These are phyloP conservation scores for Micromussa lordhowensis DNA, from an alignment of 92 coral and sea anemone species.

Conservation along the genomic window DNA sequence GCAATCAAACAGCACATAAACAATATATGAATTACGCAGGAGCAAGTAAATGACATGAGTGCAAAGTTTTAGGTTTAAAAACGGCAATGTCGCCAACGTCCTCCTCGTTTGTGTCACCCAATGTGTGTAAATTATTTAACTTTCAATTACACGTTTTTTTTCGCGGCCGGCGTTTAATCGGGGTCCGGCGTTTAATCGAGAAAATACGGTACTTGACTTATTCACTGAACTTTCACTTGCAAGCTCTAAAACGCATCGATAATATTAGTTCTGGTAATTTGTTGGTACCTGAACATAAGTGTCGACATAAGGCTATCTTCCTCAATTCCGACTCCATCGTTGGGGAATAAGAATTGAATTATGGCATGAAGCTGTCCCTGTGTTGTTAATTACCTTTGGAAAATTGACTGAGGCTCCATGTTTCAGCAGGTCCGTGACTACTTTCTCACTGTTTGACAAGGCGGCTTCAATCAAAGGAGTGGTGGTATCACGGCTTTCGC, in stretches of 20 bases:
- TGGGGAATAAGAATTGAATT: not conserved
- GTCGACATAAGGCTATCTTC: not conserved
- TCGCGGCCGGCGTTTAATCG: too few relatives aligned
- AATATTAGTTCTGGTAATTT: not conserved
- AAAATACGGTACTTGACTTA: not conserved
- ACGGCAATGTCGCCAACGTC: not conserved
- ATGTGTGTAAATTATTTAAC: too few relatives aligned
- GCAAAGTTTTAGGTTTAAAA: not conserved
- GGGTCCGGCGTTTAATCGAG: too few relatives aligned
- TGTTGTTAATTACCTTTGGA: conserved; percentile 61
- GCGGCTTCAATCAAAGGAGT: conserved; percentile 83
- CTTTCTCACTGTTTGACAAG: conserved; percentile 47
- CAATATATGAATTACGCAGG: not conserved
- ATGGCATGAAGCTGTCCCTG: not conserved
- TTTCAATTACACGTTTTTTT: not conserved
- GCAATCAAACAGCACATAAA: too few relatives aligned
- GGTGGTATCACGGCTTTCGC: conserved; percentile 50
- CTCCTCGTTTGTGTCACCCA: not conserved
- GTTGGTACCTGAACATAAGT: not conserved
- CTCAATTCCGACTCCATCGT: not conserved
- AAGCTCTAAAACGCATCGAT: not conserved
- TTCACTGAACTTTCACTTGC: not conserved
- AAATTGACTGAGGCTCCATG: conserved; percentile 78
- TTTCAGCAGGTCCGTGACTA: conserved; percentile 64
- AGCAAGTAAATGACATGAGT: not conserved